Evolutionary conservation across 2,888 invertebrate genomes (phyloP), one percentile per base, ranked within the genome.

Genomic region (Gisinianus flammeolus): DNA sequence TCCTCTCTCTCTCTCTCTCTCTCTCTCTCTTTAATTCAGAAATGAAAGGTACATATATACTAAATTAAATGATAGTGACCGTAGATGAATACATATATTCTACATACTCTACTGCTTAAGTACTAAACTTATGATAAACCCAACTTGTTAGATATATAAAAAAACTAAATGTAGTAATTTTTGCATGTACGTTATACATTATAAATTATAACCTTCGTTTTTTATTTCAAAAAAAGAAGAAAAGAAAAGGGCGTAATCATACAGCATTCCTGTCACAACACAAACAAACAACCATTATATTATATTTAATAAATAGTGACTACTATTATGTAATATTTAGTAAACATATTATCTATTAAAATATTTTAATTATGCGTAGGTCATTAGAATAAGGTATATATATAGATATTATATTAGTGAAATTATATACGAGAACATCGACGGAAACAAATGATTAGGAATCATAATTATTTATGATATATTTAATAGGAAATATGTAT

Each of bases 261-360:
- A 30, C 72, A 72, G 72, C 72, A 72, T 72, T 72, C 72, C 72
- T 72, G 72, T 72, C 72, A 72, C 72, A 72, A 72, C 56, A 70
- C 28, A 67, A 67, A 31, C n/a, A 67, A 24, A 8, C 22, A 58
- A 24, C 10, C 1, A n/a, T 58, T 24, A n/a, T 24, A 8, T n/a
- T n/a, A 58, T 58, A 6, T 58, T 24, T n/a, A 2, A 6, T 2
- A n/a, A 58, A 26, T 22, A 67, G n/a, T 67, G 31, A 67, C n/a
- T 33, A 67, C n/a, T 22, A 31, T 33, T 5, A 33, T 0, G 3
- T 1, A 2, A 58, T 24, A 58, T 24, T 8, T 24, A 58, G 8
- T 22, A 58, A 58, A 19, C n/a, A n/a, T 8, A 58, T 24, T 24
- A 24, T 8, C 16, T 58, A 8, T 2, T n/a, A 58, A 58, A 58